Evolutionary conservation across 1,140 invertebrate genomes (phyloP).

Genomic region (Gryon sp.): DNA sequence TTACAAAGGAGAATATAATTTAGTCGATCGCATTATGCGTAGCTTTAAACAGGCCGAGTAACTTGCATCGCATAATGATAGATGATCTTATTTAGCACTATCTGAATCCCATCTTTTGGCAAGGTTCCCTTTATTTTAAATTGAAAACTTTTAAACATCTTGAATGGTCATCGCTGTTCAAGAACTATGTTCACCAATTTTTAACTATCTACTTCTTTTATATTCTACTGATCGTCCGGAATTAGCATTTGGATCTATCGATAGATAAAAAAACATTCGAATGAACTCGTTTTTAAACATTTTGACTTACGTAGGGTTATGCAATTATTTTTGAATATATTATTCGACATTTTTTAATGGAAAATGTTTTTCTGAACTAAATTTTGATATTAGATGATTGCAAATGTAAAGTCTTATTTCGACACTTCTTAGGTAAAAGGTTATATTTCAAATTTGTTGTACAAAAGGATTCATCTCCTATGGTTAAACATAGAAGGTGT

Average conservation of each 20-base stretch:
- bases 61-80: slow-evolving; percentile 23
- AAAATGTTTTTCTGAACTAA: too few relatives aligned
- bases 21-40: slow-evolving; percentile 39
- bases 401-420: too few relatives aligned
- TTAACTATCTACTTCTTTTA: slow-evolving; percentile 17
- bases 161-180: slow-evolving; percentile 23
- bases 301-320: not conserved
- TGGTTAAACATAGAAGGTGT: too few relatives aligned
- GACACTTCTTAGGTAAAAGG: too few relatives aligned
- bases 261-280: slow-evolving; percentile 20
- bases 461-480: too few relatives aligned
- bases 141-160: slow-evolving; percentile 58
- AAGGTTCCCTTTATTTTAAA: slow-evolving; percentile 61
- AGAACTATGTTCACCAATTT: slow-evolving; percentile 30
- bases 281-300: slow-evolving; percentile 9
- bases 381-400: too few relatives aligned
- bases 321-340: not conserved
- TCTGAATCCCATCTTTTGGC: slow-evolving; percentile 33
- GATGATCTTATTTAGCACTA: slow-evolving; percentile 46
- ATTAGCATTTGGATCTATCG: slow-evolving; percentile 71
- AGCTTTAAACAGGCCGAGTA: slow-evolving; percentile 5
- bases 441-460: too few relatives aligned
- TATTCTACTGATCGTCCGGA: slow-evolving; percentile 62
- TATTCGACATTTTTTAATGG: too few relatives aligned
- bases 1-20: slow-evolving; percentile 1